These are phyloP conservation scores for Canis aureus DNA, from an alignment of 2,113 vertebrate genomes.

Conservation along the genomic window DNA sequence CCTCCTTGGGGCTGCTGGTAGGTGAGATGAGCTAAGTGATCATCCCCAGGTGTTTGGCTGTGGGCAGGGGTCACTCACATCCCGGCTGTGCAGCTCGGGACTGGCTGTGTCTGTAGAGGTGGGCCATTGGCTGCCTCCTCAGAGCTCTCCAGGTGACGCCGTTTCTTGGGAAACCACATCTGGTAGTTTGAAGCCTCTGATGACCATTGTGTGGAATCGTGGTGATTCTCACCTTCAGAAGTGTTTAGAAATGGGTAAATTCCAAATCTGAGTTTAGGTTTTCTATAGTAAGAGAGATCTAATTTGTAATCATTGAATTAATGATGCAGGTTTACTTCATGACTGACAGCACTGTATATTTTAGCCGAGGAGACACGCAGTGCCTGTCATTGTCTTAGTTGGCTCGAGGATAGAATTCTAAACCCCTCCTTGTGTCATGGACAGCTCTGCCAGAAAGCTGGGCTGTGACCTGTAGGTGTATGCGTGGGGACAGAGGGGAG, in stretches of 20 bases:
- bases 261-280: background rate
- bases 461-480: rapidly evolving
- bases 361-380: background rate
- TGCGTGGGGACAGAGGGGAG: background rate
- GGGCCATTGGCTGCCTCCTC: background rate
- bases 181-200: background rate
- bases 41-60: rapidly evolving
- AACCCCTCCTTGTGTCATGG: rapidly evolving
- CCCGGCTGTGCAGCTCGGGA: background rate
- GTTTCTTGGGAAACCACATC: background rate
- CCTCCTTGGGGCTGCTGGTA: too few species aligned
- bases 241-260: background rate
- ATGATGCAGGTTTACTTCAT: background rate
- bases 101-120: background rate
- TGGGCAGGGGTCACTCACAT: background rate
- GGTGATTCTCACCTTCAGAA: background rate
- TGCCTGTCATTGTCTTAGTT: rapidly evolving
- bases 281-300: background rate
- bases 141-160: background rate
- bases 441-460: background rate
- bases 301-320: background rate
- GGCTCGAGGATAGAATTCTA: background rate
- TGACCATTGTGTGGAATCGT: background rate
- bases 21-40: background rate
- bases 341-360: rapidly evolving